Evolutionary conservation across 2,888 invertebrate species (phyloP).

Genomic region (Tigriopus californicus): DNA sequence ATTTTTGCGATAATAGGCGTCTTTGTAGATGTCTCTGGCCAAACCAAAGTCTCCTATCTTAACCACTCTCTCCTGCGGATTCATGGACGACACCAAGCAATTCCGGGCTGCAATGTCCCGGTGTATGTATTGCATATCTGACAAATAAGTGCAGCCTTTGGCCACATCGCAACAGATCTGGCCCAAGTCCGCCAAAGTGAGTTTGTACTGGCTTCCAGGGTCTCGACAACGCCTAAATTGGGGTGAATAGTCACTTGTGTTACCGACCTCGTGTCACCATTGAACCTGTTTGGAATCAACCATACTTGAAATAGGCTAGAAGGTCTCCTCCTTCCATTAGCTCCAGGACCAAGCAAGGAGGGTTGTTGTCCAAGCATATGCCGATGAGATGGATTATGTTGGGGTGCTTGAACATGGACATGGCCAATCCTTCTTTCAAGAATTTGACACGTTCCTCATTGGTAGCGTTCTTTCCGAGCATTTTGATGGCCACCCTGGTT

Average conservation of each 20-base stretch:
- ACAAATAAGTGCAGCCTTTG: slow-evolving; percentile 80
- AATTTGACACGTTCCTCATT: slow-evolving; percentile 81
- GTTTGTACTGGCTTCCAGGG: slow-evolving; percentile 32
- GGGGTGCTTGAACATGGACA: slow-evolving; percentile 93
- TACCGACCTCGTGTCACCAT: too few species aligned
- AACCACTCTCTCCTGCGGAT: slow-evolving; percentile 32
- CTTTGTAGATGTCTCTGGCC: slow-evolving; percentile 88
- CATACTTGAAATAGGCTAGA: slow-evolving; percentile 55
- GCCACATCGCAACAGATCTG: slow-evolving; percentile 90
- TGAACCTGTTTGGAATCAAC: not conserved
- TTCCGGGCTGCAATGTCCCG: slow-evolving; percentile 89
- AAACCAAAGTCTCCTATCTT: slow-evolving; percentile 94
- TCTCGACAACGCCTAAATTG: not conserved
- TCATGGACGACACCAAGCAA: slow-evolving; percentile 49
- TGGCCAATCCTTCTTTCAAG: slow-evolving; percentile 83
- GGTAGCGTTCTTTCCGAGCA: slow-evolving; percentile 71
- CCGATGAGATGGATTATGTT: slow-evolving; percentile 83
- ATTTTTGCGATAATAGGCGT: slow-evolving; percentile 91
- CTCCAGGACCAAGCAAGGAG: slow-evolving; percentile 84
- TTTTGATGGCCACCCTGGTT: slow-evolving; percentile 66
- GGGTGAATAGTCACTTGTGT: too few species aligned
- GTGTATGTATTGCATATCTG: slow-evolving; percentile 93
- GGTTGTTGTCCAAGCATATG: slow-evolving; percentile 81
- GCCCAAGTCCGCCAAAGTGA: slow-evolving; percentile 52
- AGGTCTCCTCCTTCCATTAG: slow-evolving; percentile 96